Evolutionary conservation across 2,113 vertebrate species (phyloP).

Genomic region (Melanotaenia duboulayi): DNA sequence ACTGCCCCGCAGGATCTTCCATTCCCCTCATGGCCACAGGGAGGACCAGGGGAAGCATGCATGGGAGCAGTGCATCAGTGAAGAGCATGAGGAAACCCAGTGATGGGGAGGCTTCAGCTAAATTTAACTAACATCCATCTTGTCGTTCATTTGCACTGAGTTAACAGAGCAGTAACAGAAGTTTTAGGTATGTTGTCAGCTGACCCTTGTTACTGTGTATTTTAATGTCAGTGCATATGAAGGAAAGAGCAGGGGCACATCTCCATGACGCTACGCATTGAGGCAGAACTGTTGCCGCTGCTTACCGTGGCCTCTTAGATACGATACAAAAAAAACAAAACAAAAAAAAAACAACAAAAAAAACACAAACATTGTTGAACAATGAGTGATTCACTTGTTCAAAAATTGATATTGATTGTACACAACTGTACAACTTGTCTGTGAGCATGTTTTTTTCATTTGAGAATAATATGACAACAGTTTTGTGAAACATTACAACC

Average conservation of each 20-base stretch:
- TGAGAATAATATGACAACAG: conserved; percentile 70
- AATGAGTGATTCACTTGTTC: conserved; percentile 60
- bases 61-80: conserved; percentile 93
- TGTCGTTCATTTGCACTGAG: conserved; percentile 58
- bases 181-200: background rate
- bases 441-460: conserved; percentile 84
- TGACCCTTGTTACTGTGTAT: background rate
- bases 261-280: conserved; percentile 18
- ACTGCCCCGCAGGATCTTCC: conserved; percentile 86
- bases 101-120: conserved; percentile 46
- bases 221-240: conserved; percentile 61
- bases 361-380: conserved; percentile 46
- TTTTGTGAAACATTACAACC: conserved; percentile 72
- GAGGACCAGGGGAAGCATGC: conserved; percentile 90
- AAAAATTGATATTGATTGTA: conserved; percentile 78
- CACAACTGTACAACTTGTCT: conserved; percentile 78
- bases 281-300: conserved; percentile 52
- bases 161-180: conserved; percentile 16
- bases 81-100: conserved; percentile 85
- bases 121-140: conserved; percentile 30
- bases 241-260: conserved; percentile 42
- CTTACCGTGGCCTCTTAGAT: conserved; percentile 41
- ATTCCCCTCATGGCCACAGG: conserved; percentile 86
- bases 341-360: no score
- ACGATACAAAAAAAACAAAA: conserved; percentile 32